Evolutionary conservation across 1,140 invertebrate genomes (phyloP), one percentile per base, ranked within the genome.

Genomic region (Drosophila miranda): DNA sequence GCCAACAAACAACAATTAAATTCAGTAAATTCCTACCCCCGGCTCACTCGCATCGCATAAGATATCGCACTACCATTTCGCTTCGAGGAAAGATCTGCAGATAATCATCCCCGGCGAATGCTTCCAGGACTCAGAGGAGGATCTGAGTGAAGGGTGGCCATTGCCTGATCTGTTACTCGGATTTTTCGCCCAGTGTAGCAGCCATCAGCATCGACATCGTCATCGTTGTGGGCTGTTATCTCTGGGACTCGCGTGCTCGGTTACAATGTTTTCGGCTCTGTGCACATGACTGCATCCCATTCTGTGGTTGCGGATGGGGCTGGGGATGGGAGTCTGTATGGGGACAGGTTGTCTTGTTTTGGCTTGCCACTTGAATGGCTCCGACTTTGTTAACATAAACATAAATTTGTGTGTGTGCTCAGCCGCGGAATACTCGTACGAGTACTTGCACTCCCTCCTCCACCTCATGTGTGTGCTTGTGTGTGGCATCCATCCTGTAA

Each of bases 321-420:
- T 11, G 28, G 38, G 30, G 14, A 13, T 16, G 1, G 41, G 9
- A 13, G 41, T 28, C 38, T 41, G 57, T 30, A 42, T 53, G 43
- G 34, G 58, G 34, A 38, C 34, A 38, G 34, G 53, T 43, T 69
- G 70, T 28, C 68, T 80, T 86, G 81, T 87, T 86, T 86, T 81
- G 82, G 81, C 73, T 81, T 86, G 82, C 81, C 81, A 87, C 81
- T 86, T 87, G 82, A 86, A 86, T 86, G 82, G 64, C 73, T 87
- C 61, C 61, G 77, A 87, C 82, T 86, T 74, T 86, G 82, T 86
- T 86, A 86, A 87, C 81, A 87, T 87, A 87, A 86, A 87, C 78
- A 86, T 84, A 84, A 86, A 86, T 86, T 84, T 73, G 60, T 42
- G 56, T 54, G 62, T 52, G 58, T 38, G 34, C 34, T 38, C 34